These are phyloP conservation scores for Junonia oenone DNA, from an alignment of 2,888 invertebrate species.

Conservation along the genomic window DNA sequence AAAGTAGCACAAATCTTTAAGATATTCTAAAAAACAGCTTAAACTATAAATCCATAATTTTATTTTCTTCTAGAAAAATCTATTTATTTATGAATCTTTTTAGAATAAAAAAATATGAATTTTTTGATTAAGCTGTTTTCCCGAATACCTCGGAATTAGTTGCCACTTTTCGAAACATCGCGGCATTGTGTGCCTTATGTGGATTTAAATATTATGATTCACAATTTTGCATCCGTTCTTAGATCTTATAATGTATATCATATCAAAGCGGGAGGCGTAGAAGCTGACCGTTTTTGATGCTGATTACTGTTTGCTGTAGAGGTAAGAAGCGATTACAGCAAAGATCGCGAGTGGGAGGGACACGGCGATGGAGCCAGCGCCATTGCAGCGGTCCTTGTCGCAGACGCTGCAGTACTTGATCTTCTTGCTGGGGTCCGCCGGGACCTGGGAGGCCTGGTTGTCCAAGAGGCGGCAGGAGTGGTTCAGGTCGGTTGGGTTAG, in stretches of 20 bases:
- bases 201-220: background rate
- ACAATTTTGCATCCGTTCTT: background rate
- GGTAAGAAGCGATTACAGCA: conserved; percentile 51
- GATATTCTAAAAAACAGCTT: too few species aligned
- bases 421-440: conserved; percentile 36
- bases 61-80: too few species aligned
- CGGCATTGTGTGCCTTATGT: too few species aligned
- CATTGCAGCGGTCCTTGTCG: conserved; percentile 76
- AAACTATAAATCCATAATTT: too few species aligned
- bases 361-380: conserved; percentile 51
- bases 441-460: conserved; percentile 32
- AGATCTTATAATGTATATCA: background rate
- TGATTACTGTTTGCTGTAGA: conserved; percentile 59
- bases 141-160: too few species aligned
- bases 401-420: conserved; percentile 66
- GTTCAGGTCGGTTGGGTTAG: conserved; percentile 50
- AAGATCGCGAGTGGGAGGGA: conserved; percentile 56
- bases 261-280: conserved; percentile 23
- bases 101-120: too few species aligned
- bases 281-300: conserved; percentile 18
- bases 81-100: too few species aligned
- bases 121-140: too few species aligned
- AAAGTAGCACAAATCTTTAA: too few species aligned
- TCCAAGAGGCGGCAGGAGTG: conserved; percentile 52
- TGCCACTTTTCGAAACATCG: too few species aligned